Evolutionary conservation across 2,113 vertebrate species (phyloP).

Genomic region (Motacilla tschutschensis): DNA sequence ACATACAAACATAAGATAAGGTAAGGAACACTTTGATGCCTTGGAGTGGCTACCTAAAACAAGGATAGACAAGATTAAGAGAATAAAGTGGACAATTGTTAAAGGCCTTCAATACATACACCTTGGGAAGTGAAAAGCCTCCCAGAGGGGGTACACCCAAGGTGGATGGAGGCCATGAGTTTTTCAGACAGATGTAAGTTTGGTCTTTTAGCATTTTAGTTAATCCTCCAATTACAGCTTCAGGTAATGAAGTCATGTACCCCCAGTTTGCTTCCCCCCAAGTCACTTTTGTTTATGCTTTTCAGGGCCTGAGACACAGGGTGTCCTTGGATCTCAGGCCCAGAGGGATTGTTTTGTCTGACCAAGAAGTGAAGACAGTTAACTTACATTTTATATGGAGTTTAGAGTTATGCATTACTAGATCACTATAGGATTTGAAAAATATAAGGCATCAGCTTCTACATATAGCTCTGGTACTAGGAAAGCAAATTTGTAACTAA

Average conservation of each 20-base stretch:
- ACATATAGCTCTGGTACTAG: not conserved
- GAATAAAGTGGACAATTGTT: not conserved
- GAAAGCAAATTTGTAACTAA: not conserved
- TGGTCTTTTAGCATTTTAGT: not conserved
- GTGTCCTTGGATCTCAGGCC: not conserved
- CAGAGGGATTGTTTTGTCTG: not conserved
- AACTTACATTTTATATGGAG: no score
- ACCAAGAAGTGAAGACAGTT: not conserved
- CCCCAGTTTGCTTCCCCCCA: not conserved
- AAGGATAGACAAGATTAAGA: no score
- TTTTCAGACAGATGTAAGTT: not conserved
- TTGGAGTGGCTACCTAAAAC: not conserved
- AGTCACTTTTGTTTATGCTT: not conserved
- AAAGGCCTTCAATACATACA: not conserved
- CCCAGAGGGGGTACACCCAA: not conserved
- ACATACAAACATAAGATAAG: not conserved
- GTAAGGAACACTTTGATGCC: not conserved
- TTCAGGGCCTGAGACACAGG: accelerated
- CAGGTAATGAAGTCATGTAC: not conserved
- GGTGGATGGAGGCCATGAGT: accelerated
- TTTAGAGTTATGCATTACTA: not conserved
- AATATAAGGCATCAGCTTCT: not conserved
- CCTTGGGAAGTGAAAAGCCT: not conserved
- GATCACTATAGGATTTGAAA: not conserved
- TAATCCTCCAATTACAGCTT: not conserved